Base-by-base conservation (phyloP, 2,888 invertebrate genomes). In the Cheilosia pagana region DNA sequence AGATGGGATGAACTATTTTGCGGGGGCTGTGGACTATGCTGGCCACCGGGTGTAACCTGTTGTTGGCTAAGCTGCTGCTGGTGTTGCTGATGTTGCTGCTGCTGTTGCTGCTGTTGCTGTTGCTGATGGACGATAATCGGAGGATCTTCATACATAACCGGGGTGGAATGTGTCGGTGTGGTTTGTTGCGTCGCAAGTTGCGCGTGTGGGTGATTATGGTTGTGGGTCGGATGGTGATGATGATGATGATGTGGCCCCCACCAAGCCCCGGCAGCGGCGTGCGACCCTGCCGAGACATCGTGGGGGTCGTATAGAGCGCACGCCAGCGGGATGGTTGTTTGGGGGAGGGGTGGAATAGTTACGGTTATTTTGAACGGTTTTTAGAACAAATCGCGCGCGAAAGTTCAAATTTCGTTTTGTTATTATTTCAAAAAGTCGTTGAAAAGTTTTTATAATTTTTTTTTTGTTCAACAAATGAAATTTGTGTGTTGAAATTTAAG, bases 131-230 rank as follows among this genome's bases (percentile, higher is more conserved):
- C 88, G 72, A 90, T 90, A 88, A 91, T 89, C 87, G 92, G 90
- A 87, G 93, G 93, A 90, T 92, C 92, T 90, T 92, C 92, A 91
- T 94, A 94, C 93, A 93, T 92, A 93, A 93, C 93, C 92, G 93
- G 92, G 90, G 92, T 92, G 92, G 91, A 92, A 92, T 92, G 92
- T 91, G 92, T 93, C 92, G 90, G 91, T 81, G 91, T 90, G 92
- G 93, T 93, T 92, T 93, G 92, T 87, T 89, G 89, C 92, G 91
- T 81, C 88, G 90, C 89, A 89, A 89, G 89, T 92, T 93, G 93
- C 92, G 93, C 92, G 92, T 92, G 92, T 91, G 90, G 90, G 71
- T 89, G 91, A 89, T 91, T 90, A 91, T 92, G 93, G 92, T 93
- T 92, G 91, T 90, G 92, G 92, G 93, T 93, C 93, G 92, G 91